Conservation (phyloP, 2,113 vertebrate species). For the Alectura lathami region DNA sequence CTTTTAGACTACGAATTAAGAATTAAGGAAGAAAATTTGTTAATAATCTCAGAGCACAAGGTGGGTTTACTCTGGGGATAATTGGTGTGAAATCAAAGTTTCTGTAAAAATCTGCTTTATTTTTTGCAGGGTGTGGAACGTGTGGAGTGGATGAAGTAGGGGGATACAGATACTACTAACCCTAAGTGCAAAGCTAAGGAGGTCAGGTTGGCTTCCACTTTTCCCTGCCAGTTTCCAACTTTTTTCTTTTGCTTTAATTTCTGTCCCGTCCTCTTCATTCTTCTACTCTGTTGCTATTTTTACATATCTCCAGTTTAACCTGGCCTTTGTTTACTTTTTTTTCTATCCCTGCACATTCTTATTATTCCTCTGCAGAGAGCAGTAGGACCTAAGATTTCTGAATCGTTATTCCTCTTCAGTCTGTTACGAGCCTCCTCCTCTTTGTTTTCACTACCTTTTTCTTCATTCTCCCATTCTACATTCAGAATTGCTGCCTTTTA, state of each 20-base stretch:
- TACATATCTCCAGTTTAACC: not conserved
- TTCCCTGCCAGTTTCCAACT: not conserved
- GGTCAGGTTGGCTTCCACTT: not conserved
- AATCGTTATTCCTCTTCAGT: not conserved
- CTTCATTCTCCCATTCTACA: not conserved
- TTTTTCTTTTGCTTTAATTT: not conserved
- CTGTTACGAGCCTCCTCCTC: not conserved
- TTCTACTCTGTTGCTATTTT: not conserved
- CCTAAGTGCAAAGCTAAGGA: not conserved
- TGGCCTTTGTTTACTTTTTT: not conserved
- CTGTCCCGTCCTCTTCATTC: not conserved
- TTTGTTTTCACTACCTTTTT: not conserved
- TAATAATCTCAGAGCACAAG: not conserved
- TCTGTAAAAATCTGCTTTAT: not conserved
- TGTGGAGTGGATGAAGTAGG: not conserved
- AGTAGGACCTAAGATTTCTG: not conserved
- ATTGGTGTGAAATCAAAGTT: not conserved
- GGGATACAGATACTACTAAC: not conserved
- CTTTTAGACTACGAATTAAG: too few species aligned
- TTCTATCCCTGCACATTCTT: not conserved
- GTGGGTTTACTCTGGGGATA: not conserved
- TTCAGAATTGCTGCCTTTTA: not conserved
- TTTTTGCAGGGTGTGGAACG: not conserved
- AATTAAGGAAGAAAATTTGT: not conserved
- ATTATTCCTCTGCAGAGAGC: not conserved